Evolutionary conservation across 1,140 invertebrate genomes (phyloP).

Genomic region (Drosophila bocqueti): DNA sequence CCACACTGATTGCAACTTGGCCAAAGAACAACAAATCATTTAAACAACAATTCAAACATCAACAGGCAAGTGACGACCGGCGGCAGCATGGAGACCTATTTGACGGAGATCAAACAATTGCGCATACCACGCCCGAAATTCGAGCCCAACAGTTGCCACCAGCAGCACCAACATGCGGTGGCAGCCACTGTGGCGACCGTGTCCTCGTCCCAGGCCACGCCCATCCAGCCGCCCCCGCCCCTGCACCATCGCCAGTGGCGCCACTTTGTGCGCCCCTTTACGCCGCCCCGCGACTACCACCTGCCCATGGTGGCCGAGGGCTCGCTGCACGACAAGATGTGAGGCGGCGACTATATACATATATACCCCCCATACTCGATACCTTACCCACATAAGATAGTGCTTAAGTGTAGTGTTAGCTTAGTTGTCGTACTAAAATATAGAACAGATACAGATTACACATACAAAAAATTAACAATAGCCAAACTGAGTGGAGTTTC

Average conservation of each 20-base stretch:
- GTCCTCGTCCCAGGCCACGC: slow-evolving; percentile 36
- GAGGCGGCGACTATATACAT: slow-evolving; percentile 3
- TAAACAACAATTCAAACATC: slow-evolving; percentile 71
- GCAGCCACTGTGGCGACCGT: slow-evolving; percentile 85
- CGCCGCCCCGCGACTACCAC: slow-evolving; percentile 83
- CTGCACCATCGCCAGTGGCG: slow-evolving; percentile 77
- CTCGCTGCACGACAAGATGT: slow-evolving; percentile 69
- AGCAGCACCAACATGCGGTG: slow-evolving; percentile 86
- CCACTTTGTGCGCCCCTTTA: slow-evolving; percentile 81
- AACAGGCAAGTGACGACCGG: slow-evolving; percentile 45
- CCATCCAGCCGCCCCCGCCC: slow-evolving; percentile 53
- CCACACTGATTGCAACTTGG: slow-evolving; percentile 70
- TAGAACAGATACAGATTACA: slow-evolving; percentile 49
- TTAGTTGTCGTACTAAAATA: slow-evolving; percentile 47
- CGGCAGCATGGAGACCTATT: slow-evolving; percentile 90
- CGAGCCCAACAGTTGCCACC: slow-evolving; percentile 89
- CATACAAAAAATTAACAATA: slow-evolving; percentile 60
- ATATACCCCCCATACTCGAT: slow-evolving; percentile 5
- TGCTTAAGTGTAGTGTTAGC: slow-evolving; percentile 70
- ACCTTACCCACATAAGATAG: slow-evolving; percentile 56
- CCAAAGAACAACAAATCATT: slow-evolving; percentile 76
- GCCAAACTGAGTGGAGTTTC: slow-evolving; percentile 29
- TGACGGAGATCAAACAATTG: slow-evolving; percentile 92
- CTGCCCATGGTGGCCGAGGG: slow-evolving; percentile 62
- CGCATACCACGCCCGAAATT: slow-evolving; percentile 94